Evolutionary conservation across 2,797 vertebrate genomes (phyloP), one percentile per base, ranked within the genome.

Genomic region (Benthosema pterotum): DNA sequence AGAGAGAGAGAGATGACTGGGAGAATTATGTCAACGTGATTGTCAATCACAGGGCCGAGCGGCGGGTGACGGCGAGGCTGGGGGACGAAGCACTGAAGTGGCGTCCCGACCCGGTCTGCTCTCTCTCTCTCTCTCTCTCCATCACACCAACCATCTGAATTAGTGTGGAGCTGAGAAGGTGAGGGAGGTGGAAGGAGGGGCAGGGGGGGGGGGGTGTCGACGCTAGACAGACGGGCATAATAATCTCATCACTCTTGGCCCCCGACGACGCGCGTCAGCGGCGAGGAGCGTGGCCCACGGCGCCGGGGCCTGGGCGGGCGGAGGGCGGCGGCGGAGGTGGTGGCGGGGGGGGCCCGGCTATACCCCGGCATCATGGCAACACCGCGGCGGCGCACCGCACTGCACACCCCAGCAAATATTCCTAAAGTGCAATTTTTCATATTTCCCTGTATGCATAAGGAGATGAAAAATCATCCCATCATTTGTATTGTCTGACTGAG

Each of bases 211-310:
- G 91, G 92, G 91, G 89, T 92, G 93, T 93, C 95, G 94, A 94
- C 92, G 91, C 93, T 91, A 94, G 93, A 93, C 95, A 95, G 94
- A 95, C 94, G 94, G 94, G 94, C 92, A 94, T 98, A 96, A 97
- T 97, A 96, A 96, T 97, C 94, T 95, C 95, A 98, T 98, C 96
- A 98, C 96, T 98, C 96, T 97, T 96, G 93, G 91, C 94, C 95
- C 32, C 32, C 32, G 32, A 38, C 32, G 32, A 38, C 84, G 68
- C 47, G 87, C 88, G 92, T 90, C 90, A 86, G 92, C 88, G 92
- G 93, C 32, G 8, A 38, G 32, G 32, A 38, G 32, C 32, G 32
- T 38, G 32, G 32, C 32, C 32, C 32, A 11, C 93, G 83, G 89
- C 92, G 88, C 83, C 85, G 74, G 91, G 90, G n/a, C n/a, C n/a